phyloP scores from a whole-genome alignment of 2,113 vertebrate species.

The Etheostoma cragini region DNA sequence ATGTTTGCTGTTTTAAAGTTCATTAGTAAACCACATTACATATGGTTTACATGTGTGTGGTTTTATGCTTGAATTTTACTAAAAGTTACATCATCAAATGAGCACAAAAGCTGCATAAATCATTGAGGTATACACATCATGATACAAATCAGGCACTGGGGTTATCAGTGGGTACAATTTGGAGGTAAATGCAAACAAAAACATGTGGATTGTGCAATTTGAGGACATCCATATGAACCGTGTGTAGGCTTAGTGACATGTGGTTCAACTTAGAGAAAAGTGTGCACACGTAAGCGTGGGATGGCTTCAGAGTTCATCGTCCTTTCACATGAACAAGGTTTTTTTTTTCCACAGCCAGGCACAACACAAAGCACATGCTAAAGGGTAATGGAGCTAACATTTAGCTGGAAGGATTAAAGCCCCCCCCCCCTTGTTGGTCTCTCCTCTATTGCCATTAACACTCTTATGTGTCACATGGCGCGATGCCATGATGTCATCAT shows the following conservation, averaged over 20 bases:
- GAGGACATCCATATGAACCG: slow-evolving; percentile 56
- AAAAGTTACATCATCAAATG: slow-evolving; percentile 42
- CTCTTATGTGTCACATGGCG: slow-evolving; percentile 17
- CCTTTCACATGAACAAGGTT: slow-evolving; percentile 39
- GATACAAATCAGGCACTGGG: slow-evolving; percentile 23
- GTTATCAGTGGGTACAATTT: slow-evolving; percentile 55
- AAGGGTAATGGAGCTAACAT: slow-evolving; percentile 5
- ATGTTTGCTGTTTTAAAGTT: slow-evolving; percentile 49
- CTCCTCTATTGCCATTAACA: slow-evolving; percentile 37
- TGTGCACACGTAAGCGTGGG: slow-evolving; percentile 35
- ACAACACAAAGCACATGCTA: slow-evolving; percentile 60
- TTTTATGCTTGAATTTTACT: slow-evolving; percentile 37
- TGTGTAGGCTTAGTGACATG: slow-evolving; percentile 39
- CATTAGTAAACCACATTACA: slow-evolving; percentile 42
- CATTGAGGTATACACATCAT: slow-evolving; percentile 26
- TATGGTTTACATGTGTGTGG: slow-evolving; percentile 55
- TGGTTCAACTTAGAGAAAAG: slow-evolving; percentile 68
- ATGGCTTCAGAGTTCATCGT: slow-evolving; percentile 39
- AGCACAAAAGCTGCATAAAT: slow-evolving; percentile 41
- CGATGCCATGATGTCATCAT: slow-evolving; percentile 60
- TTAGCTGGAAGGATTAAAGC: slow-evolving; percentile 33
- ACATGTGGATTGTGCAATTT: slow-evolving; percentile 68
- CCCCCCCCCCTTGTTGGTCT: slow-evolving; percentile 19
- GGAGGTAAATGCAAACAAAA: slow-evolving; percentile 64
- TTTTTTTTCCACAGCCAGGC: slow-evolving; percentile 32